These are phyloP conservation scores for Anagrus nilaparvatae DNA, from an alignment of 1,140 invertebrate species.

Conservation along the genomic window DNA sequence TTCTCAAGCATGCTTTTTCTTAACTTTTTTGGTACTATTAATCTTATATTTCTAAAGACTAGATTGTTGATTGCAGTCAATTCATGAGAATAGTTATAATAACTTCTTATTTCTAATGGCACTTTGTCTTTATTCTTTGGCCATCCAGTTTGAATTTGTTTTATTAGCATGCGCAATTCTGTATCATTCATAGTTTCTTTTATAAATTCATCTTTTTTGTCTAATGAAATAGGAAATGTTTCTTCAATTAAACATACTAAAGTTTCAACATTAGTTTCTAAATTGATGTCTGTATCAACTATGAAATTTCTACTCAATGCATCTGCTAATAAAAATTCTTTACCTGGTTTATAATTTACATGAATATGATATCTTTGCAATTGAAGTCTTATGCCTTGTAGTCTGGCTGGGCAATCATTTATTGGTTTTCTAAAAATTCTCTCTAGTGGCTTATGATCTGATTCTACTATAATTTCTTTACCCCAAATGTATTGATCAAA, in stretches of 20 bases:
- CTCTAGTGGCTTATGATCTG: constrained; percentile 39
- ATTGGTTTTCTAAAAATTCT: constrained; percentile 34
- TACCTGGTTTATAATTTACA: constrained; percentile 19
- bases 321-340: constrained; percentile 24
- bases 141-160: constrained; percentile 14
- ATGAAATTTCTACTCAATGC: constrained; percentile 23
- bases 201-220: constrained; percentile 13
- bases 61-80: constrained; percentile 21
- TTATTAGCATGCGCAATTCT: constrained; percentile 16
- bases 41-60: constrained; percentile 23
- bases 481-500: constrained; percentile 36
- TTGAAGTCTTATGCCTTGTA: constrained; percentile 37
- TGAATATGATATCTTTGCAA: constrained; percentile 33
- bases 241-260: constrained; percentile 11
- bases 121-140: constrained; percentile 14
- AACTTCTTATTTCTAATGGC: constrained; percentile 15
- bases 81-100: constrained; percentile 18
- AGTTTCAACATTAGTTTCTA: constrained; percentile 5
- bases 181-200: constrained; percentile 11
- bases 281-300: neutral
- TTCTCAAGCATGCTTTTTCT: constrained; percentile 24
- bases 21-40: constrained; percentile 26
- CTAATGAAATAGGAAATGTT: constrained; percentile 9
- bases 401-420: constrained; percentile 26
- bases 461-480: constrained; percentile 34